Base-by-base conservation (phyloP, 2,888 invertebrate species). In the Eledona agricola region DNA sequence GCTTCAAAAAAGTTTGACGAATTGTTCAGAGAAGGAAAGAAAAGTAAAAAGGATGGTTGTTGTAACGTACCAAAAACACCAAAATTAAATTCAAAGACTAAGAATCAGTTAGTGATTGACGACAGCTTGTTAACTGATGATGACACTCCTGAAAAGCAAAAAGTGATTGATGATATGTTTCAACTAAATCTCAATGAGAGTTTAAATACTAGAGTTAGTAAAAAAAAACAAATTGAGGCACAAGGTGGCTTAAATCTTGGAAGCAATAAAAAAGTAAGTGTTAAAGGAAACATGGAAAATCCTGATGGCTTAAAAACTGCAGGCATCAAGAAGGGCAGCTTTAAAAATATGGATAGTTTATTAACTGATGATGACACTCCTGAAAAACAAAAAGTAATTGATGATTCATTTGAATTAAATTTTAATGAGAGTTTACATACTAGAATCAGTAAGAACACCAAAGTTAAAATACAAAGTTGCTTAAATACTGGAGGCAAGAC, bases 1-100 rank as follows among this genome's bases (percentile, higher is more conserved):
- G 12, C 50, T 22, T 34, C 43, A 37, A 53, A 54, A 16, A 53
- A 63, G 29, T 70, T 70, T 60, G 66, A 71, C 46, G 63, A 70
- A 37, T 43, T 70, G 23, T 68, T 70, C 54, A 40, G 52, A 23
- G n/a, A n/a, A n/a, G n/a, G n/a, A n/a, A n/a, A n/a, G n/a, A n/a
- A n/a, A 13, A 6, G 12, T 13, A 3, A 10, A 11, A 11, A 7
- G 6, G n/a, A 26, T 5, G 9, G 9, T 7, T 4, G 42, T n/a
- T 17, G 6, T 23, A 15, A 25, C 25, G 15, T n/a, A 2, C 2
- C n/a, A 7, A 28, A 2, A 28, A 7, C 6, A 7, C 6, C 2
- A 26, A 29, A 11, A 15, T 11, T 4, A 10, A 20, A 12, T 17
- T 3, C 16, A 13, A 31, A 10, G 23, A 35, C 10, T 5, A 9